Evolutionary conservation across 1,140 invertebrate species (phyloP).

Genomic region (roundworm (Caenorhabditis elegans)): WBcel235 BX284602.5:4478501-4479000

Average conservation of each 20-base stretch:
- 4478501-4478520: background rate
- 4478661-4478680: background rate
- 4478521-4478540: background rate
- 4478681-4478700: background rate
- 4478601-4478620: too few relatives aligned
- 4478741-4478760: background rate
- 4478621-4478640: background rate
- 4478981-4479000: too few relatives aligned
- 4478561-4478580: too few relatives aligned
- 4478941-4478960: background rate
- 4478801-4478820: too few relatives aligned
- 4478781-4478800: too few relatives aligned
- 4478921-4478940: background rate
- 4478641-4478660: background rate
- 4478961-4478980: too few relatives aligned
- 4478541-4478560: background rate
- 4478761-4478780: background rate
- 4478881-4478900: background rate
- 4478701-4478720: background rate
- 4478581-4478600: too few relatives aligned
- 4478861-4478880: slow-evolving; percentile 17
- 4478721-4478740: background rate
- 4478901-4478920: background rate
- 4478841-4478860: slow-evolving; percentile 34
- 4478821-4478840: slow-evolving; percentile 17